Percentiles rank a stretch among this genome's conserved stretches.
phyloP scores from a whole-genome alignment of 92 coral and sea anemone genomes.

The Galaxea fascicularis region DNA sequence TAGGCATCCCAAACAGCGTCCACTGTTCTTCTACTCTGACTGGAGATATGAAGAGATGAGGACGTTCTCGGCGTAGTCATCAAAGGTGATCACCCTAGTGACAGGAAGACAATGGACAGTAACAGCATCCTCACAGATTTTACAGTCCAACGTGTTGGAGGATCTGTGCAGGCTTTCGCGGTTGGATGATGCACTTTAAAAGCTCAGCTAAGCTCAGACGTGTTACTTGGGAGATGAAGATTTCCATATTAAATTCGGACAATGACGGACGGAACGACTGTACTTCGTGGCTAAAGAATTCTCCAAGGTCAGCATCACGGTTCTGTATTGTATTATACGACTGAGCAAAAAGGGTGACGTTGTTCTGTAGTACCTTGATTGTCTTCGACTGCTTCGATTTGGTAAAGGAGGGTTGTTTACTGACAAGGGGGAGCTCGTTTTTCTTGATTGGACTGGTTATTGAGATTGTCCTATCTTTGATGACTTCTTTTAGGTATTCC shows the following conservation, averaged over 20 bases:
- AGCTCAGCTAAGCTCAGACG: slow-evolving; percentile 61
- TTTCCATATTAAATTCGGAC: slow-evolving; percentile 66
- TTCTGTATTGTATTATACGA: slow-evolving; percentile 62
- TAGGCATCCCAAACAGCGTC: no score
- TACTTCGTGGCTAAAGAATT: slow-evolving; percentile 67
- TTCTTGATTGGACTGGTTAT: slow-evolving; percentile 65
- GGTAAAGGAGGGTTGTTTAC: slow-evolving; percentile 40
- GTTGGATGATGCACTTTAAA: slow-evolving; percentile 19
- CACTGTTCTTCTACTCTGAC: no score
- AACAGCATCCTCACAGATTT: no score
- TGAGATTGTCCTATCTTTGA: slow-evolving; percentile 54
- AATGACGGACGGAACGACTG: slow-evolving; percentile 63
- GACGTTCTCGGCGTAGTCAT: no score
- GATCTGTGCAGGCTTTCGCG: slow-evolving; percentile 41
- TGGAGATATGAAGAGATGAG: no score
- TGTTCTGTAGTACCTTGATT: slow-evolving; percentile 46
- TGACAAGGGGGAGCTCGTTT: slow-evolving; percentile 61
- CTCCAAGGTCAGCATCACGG: slow-evolving; percentile 61
- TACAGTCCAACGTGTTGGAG: slow-evolving; percentile 56
- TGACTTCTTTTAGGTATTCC: slow-evolving; percentile 57
- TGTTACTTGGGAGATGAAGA: slow-evolving; percentile 48
- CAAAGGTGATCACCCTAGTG: no score
- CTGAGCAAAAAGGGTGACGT: slow-evolving; percentile 64
- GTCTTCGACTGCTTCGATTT: slow-evolving; percentile 64
- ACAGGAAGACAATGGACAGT: no score